A percentile compares a stretch with the other conserved stretches of the same genome.
These are phyloP conservation scores for Enteromius unitaeniatus DNA, from an alignment of 2,797 vertebrate species.

Conservation along the genomic window DNA sequence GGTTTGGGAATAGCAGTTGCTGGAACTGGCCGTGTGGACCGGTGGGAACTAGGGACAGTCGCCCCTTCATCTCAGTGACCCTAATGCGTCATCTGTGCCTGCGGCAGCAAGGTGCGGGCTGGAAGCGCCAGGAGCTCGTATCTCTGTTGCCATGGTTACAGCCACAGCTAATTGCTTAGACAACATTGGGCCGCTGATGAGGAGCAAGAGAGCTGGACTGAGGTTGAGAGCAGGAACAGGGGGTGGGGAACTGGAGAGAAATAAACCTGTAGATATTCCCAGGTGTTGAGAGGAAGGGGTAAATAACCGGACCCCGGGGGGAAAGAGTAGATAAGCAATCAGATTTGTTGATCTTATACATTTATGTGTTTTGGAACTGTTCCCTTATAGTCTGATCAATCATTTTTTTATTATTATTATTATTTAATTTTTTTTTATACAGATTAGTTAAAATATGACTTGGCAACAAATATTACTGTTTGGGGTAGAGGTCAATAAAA, in stretches of 20 bases:
- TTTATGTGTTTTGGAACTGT: neutral
- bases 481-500: neutral
- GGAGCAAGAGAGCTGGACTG: constrained; percentile 49
- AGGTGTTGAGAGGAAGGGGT: neutral
- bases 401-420: neutral
- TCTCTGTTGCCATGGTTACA: constrained; percentile 75
- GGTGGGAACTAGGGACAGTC: neutral
- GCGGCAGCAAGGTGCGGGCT: constrained; percentile 30
- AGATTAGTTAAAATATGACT: neutral
- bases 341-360: neutral
- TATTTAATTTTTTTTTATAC: neutral
- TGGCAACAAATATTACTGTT: neutral
- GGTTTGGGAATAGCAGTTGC: neutral
- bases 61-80: constrained; percentile 37
- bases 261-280: neutral
- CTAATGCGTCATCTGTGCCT: constrained; percentile 55
- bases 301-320: neutral
- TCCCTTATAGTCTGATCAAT: neutral
- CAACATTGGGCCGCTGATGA: constrained; percentile 69
- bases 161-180: constrained; percentile 73
- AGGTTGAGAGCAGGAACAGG: constrained; percentile 21
- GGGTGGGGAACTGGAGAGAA: constrained; percentile 2
- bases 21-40: constrained; percentile 13
- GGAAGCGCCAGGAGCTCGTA: constrained; percentile 54
- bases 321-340: neutral